Conservation (phyloP, 2,113 vertebrate species). For the Axis porcinus region DNA sequence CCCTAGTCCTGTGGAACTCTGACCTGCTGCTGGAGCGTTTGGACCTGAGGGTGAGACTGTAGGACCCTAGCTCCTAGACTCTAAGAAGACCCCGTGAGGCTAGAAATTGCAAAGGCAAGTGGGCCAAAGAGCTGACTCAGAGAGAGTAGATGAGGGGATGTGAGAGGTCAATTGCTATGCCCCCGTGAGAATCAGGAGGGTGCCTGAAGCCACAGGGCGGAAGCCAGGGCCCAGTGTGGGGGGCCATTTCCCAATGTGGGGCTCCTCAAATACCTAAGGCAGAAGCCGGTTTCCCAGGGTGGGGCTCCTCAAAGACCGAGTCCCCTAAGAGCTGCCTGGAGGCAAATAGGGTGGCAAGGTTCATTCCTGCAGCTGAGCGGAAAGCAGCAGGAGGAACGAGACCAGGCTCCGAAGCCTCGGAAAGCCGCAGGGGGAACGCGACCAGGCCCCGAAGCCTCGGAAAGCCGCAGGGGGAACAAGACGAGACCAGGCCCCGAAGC, state of each 20-base stretch:
- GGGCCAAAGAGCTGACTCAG: too few relatives aligned
- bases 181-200: not conserved
- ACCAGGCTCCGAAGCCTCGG: not conserved
- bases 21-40: not conserved
- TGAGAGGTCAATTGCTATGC: not conserved
- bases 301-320: not conserved
- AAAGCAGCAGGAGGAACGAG: not conserved
- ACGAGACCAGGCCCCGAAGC: not conserved
- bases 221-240: not conserved
- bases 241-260: not conserved
- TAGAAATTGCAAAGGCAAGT: not conserved
- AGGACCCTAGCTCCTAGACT: not conserved
- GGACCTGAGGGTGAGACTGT: not conserved
- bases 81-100: not conserved
- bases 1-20: not conserved
- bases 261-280: not conserved
- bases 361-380: not conserved
- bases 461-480: not conserved
- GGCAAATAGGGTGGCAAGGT: not conserved
- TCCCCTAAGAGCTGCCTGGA: not conserved
- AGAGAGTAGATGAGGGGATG: not conserved
- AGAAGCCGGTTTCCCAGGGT: too few relatives aligned
- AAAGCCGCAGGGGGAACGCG: too few relatives aligned
- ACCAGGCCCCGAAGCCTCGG: too few relatives aligned
- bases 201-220: not conserved